Evolutionary conservation across 2,797 vertebrate genomes (phyloP), one percentile per base, ranked within the genome.

Genomic region (Chrysocyon brachyurus): DNA sequence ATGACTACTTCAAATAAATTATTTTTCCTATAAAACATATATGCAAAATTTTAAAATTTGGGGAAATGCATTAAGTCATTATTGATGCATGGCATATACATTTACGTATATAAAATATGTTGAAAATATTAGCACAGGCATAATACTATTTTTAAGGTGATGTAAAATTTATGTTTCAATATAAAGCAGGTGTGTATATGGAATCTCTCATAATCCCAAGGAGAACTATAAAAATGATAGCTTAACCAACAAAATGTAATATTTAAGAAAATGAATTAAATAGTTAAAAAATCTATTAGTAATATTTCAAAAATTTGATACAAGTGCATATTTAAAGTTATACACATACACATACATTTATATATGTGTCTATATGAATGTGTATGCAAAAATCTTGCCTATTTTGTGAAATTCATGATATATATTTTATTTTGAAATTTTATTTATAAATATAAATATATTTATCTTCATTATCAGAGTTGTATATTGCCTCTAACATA

Each of bases 131-230:
- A 14, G 9, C n/a, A 91, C 11, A 64, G 66, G 36, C 6, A 82
- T 96, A 31, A 66, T 92, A 49, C 16, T 49, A 75, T 21, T 96
- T 81, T 81, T 59, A 77, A 90, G 54, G 64, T 66, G 31, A 87
- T 16, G 4, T 52, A 17, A 26, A 66, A 28, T 66, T 66, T 49
- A 40, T 72, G 5, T 12, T 79, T 70, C 28, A 72, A 36, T 33
- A 68, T 56, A 82, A 31, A 92, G 15, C 16, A 86, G 33, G 19
- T 64, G 1, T 22, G 6, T 52, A 75, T 79, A 52, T 46, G 9
- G 21, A 21, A 22, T 24, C 0, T 6, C 12, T 31, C 15, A 46
- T 15, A n/a, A 24, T 87, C 17, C 22, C 17, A 64, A 33, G 79
- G 12, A 54, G 0, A 33, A 75, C 2, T 12, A 63, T 52, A 54